phyloP scores from a whole-genome alignment of 2,113 vertebrate species.

The Sphyrna mokarran region DNA sequence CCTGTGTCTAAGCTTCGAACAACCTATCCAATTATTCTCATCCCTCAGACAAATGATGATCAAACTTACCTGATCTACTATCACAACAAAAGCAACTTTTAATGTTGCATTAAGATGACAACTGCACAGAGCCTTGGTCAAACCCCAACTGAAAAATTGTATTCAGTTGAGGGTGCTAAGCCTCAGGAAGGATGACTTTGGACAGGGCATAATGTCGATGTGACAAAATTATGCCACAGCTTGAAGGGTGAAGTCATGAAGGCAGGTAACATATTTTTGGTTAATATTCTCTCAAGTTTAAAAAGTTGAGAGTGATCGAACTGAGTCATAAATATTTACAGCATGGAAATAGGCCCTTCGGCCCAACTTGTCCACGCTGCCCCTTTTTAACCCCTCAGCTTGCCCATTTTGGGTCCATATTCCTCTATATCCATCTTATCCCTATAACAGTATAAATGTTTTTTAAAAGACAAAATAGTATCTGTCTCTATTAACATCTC shows the following conservation, averaged over 20 bases:
- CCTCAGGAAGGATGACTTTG: background rate
- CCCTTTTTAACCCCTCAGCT: no score
- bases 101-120: background rate
- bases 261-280: background rate
- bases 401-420: no score
- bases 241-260: background rate
- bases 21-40: background rate
- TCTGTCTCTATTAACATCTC: no score
- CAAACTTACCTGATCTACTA: background rate
- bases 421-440: background rate
- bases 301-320: background rate
- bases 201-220: background rate
- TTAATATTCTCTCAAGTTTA: background rate
- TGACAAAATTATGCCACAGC: background rate
- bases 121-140: background rate
- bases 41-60: background rate
- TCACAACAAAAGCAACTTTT: background rate
- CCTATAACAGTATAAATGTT: no score
- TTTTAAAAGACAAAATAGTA: no score
- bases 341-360: no score
- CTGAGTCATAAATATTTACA: no score
- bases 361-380: no score
- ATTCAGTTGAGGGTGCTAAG: background rate
- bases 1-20: background rate
- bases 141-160: background rate